These are phyloP conservation scores for Coreoperca whiteheadi DNA, from an alignment of 2,113 vertebrate species.

Conservation along the genomic window DNA sequence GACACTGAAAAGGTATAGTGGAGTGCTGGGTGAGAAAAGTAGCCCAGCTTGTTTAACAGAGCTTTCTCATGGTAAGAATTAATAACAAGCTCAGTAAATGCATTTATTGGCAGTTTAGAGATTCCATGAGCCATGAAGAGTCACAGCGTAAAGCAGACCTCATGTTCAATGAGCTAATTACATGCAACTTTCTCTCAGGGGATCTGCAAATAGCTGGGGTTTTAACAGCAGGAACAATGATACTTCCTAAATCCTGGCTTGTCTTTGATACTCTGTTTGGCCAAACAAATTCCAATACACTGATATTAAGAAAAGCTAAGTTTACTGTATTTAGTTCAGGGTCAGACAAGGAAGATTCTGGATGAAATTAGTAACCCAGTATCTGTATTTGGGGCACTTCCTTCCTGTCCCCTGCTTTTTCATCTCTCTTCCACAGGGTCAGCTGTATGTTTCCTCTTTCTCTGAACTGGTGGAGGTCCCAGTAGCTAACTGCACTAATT, in stretches of 20 bases:
- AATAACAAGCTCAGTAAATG: constrained; percentile 51
- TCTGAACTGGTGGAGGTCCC: constrained; percentile 89
- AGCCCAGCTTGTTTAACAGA: constrained; percentile 1
- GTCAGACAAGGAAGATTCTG: constrained; percentile 26
- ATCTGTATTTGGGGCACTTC: constrained; percentile 41
- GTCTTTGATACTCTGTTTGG: constrained; percentile 19
- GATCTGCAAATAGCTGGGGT: constrained; percentile 65
- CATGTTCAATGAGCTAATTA: constrained; percentile 67
- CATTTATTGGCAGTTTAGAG: constrained; percentile 60
- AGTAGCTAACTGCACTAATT: constrained; percentile 93
- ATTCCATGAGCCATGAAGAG: constrained; percentile 54
- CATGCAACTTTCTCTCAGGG: constrained; percentile 59
- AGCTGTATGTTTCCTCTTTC: constrained; percentile 90
- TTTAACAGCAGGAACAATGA: constrained; percentile 64
- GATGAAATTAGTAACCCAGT: constrained; percentile 47
- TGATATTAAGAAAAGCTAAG: constrained; percentile 5
- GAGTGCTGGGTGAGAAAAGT: background rate
- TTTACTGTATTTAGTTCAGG: constrained; percentile 12
- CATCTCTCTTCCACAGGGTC: constrained; percentile 82
- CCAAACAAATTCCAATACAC: constrained; percentile 1
- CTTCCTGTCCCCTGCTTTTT: constrained; percentile 26
- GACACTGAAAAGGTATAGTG: constrained; percentile 85
- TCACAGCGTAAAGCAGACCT: constrained; percentile 36
- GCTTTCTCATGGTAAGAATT: constrained; percentile 16
- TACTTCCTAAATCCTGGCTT: constrained; percentile 35